These are phyloP conservation scores for Anthoptus insignis DNA, from an alignment of 2,888 invertebrate genomes.

Conservation along the genomic window DNA sequence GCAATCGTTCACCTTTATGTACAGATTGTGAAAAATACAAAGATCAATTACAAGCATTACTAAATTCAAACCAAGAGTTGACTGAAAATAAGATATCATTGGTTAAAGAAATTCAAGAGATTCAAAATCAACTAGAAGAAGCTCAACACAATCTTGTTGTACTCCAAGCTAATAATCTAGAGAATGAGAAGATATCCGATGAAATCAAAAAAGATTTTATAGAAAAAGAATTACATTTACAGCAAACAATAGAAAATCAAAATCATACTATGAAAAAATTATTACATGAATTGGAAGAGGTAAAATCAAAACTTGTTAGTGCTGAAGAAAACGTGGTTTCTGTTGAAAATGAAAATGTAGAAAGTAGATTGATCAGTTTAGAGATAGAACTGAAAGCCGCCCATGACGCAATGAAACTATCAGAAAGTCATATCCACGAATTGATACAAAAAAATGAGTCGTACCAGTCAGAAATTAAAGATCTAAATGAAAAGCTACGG, in stretches of 20 bases:
- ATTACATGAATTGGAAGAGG: constrained; percentile 58
- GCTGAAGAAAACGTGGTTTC: constrained; percentile 33
- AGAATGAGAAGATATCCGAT: constrained; percentile 57
- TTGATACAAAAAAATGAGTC: constrained; percentile 53
- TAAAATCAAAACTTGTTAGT: constrained; percentile 36
- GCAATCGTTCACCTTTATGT: constrained; percentile 54
- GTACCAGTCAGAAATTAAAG: constrained; percentile 62
- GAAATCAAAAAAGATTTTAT: constrained; percentile 51
- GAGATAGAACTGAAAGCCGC: constrained; percentile 64
- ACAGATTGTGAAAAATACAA: constrained; percentile 61
- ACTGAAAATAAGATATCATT: constrained; percentile 48
- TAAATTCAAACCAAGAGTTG: constrained; percentile 55
- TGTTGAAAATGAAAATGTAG: constrained; percentile 64
- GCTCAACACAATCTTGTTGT: constrained; percentile 42
- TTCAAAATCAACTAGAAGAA: constrained; percentile 36
- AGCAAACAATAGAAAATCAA: constrained; percentile 59
- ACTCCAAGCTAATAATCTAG: constrained; percentile 56
- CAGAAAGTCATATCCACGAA: constrained; percentile 60
- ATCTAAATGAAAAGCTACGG: constrained; percentile 66
- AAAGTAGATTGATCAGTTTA: constrained; percentile 50
- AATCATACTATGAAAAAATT: constrained; percentile 55
- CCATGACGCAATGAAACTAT: constrained; percentile 68
- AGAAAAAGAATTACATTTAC: constrained; percentile 54
- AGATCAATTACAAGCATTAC: constrained; percentile 59
- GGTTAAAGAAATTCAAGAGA: constrained; percentile 32